These are phyloP conservation scores for Heptranchias perlo DNA, from an alignment of 2,113 vertebrate species.

Conservation along the genomic window DNA sequence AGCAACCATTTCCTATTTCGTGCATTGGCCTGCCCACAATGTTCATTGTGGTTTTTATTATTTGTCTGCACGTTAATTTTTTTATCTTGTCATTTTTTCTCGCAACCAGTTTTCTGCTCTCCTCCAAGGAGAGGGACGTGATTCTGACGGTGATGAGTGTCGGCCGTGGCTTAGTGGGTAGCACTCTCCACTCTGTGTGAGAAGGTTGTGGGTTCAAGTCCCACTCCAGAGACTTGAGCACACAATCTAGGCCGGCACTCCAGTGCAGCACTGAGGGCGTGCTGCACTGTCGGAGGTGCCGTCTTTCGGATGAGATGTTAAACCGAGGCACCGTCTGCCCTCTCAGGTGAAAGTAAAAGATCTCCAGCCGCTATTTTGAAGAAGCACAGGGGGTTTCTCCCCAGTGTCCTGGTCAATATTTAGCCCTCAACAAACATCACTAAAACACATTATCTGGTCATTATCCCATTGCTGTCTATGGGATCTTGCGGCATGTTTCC, in stretches of 20 bases:
- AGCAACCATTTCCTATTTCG: slow-evolving; percentile 1
- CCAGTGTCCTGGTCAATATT: not conserved
- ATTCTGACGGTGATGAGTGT: not conserved
- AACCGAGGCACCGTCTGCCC: too few species aligned
- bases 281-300: not conserved
- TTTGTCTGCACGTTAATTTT: slow-evolving; percentile 21
- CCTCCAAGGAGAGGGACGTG: not conserved
- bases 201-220: not conserved
- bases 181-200: not conserved
- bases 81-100: not conserved
- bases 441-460: not conserved
- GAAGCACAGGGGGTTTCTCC: too few species aligned
- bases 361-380: too few species aligned
- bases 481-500: not conserved
- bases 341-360: too few species aligned
- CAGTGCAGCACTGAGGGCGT: not conserved
- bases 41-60: slow-evolving; percentile 29
- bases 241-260: not conserved
- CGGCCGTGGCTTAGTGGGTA: not conserved
- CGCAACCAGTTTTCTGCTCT: not conserved
- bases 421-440: not conserved
- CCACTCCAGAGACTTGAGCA: not conserved
- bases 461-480: not conserved
- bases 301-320: too few species aligned
- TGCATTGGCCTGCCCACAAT: slow-evolving; percentile 5